phyloP scores from a whole-genome alignment of 2,797 vertebrate genomes.

The Ceyx erithaca region DNA sequence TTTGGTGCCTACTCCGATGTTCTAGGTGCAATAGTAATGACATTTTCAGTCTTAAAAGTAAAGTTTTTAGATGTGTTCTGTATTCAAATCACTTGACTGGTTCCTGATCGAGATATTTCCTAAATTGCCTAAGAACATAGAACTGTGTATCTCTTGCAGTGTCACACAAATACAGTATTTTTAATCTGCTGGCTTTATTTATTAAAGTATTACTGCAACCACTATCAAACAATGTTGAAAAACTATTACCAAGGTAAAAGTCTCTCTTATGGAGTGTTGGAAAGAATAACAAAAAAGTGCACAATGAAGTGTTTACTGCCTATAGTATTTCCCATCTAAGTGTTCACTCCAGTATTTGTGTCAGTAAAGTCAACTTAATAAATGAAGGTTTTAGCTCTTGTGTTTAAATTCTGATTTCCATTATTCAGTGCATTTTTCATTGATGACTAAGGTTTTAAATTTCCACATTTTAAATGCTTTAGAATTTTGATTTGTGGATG shows the following conservation, averaged over 20 bases:
- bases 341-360: neutral
- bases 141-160: neutral
- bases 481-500: neutral
- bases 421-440: neutral
- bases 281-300: neutral
- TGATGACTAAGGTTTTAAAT: neutral
- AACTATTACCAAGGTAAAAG: neutral
- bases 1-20: neutral
- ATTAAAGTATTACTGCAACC: neutral
- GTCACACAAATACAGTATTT: neutral
- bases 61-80: neutral
- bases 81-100: neutral
- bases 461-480: neutral
- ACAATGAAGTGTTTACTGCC: neutral
- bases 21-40: neutral
- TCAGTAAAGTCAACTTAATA: neutral
- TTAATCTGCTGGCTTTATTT: neutral
- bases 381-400: neutral
- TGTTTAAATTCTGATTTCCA: neutral
- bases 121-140: neutral
- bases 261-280: neutral
- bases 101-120: neutral
- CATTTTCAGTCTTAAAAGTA: neutral
- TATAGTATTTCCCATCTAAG: neutral
- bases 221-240: neutral